Evolutionary conservation across 2,113 vertebrate genomes (phyloP).

Genomic region (Cygnus atratus): DNA sequence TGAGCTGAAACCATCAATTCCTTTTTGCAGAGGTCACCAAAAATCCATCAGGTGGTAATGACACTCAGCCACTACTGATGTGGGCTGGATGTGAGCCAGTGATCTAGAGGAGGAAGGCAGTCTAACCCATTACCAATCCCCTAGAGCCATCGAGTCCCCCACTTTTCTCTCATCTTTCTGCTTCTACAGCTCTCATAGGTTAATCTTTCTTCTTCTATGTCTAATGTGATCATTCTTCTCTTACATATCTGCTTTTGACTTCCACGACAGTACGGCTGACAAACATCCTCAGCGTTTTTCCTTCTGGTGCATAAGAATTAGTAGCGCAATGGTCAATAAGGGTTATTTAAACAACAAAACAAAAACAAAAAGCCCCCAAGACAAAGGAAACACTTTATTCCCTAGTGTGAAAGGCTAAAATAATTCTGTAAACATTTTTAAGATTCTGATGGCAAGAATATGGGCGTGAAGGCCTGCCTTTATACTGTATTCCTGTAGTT

Average conservation of each 20-base stretch:
- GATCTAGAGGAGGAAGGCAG: conserved; percentile 57
- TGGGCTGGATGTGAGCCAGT: conserved; percentile 57
- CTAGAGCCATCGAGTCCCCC: conserved; percentile 11
- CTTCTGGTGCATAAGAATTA: conserved; percentile 38
- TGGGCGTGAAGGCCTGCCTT: background rate
- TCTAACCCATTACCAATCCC: conserved; percentile 49
- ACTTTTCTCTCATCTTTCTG: conserved; percentile 67
- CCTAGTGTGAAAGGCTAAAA: no score
- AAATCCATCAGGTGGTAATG: conserved; percentile 66
- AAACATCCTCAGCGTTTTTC: conserved; percentile 49
- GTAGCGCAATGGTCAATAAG: conserved; percentile 19
- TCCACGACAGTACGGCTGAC: conserved; percentile 44
- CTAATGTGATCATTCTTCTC: conserved; percentile 68
- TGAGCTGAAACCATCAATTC: conserved; percentile 52
- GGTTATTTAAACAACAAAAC: background rate
- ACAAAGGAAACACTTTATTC: background rate
- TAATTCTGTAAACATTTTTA: background rate
- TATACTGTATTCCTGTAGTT: background rate
- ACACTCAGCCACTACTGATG: conserved; percentile 55
- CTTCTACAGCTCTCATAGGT: conserved; percentile 43
- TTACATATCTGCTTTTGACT: conserved; percentile 62
- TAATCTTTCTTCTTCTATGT: conserved; percentile 64
- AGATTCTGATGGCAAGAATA: background rate
- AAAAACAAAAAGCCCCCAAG: background rate
- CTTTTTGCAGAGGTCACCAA: conserved; percentile 57